A percentile compares a stretch with the other conserved stretches of the same genome.
These are phyloP conservation scores for Rhynchotus rufescens DNA, from an alignment of 2,797 vertebrate genomes.

Conservation along the genomic window DNA sequence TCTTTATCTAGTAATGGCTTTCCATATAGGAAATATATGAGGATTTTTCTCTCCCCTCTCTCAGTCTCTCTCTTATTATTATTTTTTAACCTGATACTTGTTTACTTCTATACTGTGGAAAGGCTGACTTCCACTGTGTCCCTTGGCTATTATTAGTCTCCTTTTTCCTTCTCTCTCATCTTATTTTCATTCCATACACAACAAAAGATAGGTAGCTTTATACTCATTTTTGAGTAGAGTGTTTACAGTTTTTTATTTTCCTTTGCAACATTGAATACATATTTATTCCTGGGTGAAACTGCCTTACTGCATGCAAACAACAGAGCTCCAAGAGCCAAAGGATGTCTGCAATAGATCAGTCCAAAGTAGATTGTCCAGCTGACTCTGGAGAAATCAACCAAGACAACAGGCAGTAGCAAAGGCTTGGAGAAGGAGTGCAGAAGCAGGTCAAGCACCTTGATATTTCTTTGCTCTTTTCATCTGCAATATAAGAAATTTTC, in stretches of 20 bases:
- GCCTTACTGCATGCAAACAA: background rate
- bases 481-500: background rate
- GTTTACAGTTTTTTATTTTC: no score
- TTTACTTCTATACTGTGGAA: background rate
- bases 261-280: background rate
- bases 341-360: background rate
- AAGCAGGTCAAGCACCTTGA: background rate
- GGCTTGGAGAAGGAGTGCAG: background rate
- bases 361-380: background rate
- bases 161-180: background rate
- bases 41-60: background rate
- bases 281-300: background rate
- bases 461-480: background rate
- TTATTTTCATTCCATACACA: conserved; percentile 20
- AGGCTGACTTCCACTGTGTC: background rate
- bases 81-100: background rate
- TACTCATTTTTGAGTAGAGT: background rate
- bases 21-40: background rate
- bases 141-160: conserved; percentile 30
- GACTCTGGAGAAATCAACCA: conserved; percentile 37
- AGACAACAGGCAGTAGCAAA: background rate
- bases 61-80: background rate
- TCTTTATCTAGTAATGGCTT: background rate
- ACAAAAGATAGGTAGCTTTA: background rate
- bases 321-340: conserved; percentile 32